A percentile compares a stretch with the other conserved stretches of the same genome.
phyloP scores from a whole-genome alignment of 2,113 vertebrate species.

The Panurus biarmicus region DNA sequence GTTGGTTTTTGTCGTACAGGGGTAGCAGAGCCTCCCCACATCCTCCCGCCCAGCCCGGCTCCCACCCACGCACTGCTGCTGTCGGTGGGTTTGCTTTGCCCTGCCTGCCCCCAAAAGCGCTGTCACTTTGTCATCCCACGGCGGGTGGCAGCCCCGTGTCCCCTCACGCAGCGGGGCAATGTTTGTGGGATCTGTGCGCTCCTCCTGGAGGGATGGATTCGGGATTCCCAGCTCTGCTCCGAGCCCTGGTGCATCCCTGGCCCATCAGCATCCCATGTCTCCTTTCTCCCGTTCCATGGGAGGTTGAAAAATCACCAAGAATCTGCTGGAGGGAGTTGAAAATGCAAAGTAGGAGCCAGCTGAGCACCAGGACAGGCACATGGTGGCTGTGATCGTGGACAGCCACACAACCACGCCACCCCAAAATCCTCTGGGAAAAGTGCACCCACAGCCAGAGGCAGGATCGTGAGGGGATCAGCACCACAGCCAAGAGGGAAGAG shows the following conservation, averaged over 20 bases:
- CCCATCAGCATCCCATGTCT: rapidly evolving
- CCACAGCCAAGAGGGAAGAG: not conserved
- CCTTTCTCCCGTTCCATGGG: not conserved
- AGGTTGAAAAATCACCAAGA: not conserved
- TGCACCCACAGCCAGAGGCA: not conserved
- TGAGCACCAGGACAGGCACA: rapidly evolving
- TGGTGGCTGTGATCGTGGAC: not conserved
- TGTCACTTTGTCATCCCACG: not conserved
- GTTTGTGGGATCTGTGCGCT: not conserved
- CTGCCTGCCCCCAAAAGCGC: not conserved
- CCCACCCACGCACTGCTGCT: not conserved
- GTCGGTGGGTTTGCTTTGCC: not conserved
- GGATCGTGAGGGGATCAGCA: not conserved
- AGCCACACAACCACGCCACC: rapidly evolving
- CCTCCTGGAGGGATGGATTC: not conserved
- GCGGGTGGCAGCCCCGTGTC: not conserved
- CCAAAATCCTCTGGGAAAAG: rapidly evolving
- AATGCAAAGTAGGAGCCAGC: not conserved
- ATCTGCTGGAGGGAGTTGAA: not conserved
- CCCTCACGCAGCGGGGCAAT: rapidly evolving
- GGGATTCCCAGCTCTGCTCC: not conserved
- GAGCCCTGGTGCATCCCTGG: not conserved
- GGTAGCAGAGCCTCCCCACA: not conserved
- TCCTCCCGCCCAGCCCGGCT: not conserved
- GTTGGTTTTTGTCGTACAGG: not conserved